Evolutionary conservation across 2,797 vertebrate species (phyloP), one percentile per base, ranked within the genome.

Genomic region (Sebastes iracundus): DNA sequence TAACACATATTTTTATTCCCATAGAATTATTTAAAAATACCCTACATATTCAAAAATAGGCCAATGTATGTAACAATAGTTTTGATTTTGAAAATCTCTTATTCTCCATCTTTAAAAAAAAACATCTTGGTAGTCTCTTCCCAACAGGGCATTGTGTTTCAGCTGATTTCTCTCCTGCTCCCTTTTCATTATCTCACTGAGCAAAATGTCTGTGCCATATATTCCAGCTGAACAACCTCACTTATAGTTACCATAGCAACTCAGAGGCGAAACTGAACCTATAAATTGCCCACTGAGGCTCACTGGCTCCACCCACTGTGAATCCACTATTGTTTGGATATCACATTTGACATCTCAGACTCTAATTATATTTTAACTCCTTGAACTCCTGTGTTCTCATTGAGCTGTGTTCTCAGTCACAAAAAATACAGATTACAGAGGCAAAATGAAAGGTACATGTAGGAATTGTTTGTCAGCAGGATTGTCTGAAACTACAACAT

Each of bases 211-310:
- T 87, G 86, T 87, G 86, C 88, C 80, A 85, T 89, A 90, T 91
- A 93, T 93, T 92, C 90, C 92, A 94, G 93, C 91, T 92, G 87
- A 92, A 93, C 77, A 90, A 87, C 91, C 85, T 85, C 88, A 92
- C 91, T 84, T 92, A 92, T 93, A 92, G 96, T 96, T 94, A 92
- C 95, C 95, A 96, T 96, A 93, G 96, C 92, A 96, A 96, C 96
- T 78, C 82, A 71, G 79, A 91, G 93, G 82, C 87, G 79, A 95
- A 94, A 86, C 89, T 83, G 87, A 94, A 94, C 87, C 93, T 95
- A 94, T 95, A 92, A 94, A 96, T 95, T 95, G 91, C 93, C 88
- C 80, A 86, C 79, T 87, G 93, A 91, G 80, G 81, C 86, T 76
- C 80, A 80, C 72, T 82, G 74, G 78, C 88, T 89, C 85, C 81